A percentile compares a stretch with the other conserved stretches of the same genome.
phyloP scores from a whole-genome alignment of 2,888 invertebrate species.

The Stegana nigrithorax region DNA sequence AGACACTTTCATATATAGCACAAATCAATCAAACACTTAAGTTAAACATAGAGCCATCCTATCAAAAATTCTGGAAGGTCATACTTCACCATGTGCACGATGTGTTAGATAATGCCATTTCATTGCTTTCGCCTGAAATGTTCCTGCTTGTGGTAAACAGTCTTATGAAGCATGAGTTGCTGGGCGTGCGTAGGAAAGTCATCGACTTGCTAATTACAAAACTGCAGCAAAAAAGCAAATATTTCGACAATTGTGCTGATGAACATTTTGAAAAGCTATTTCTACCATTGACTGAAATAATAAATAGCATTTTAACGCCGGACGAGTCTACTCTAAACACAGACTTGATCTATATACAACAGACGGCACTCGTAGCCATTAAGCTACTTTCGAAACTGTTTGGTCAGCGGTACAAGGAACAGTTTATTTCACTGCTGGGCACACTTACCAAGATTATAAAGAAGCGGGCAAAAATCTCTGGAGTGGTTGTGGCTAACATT shows the following conservation, averaged over 20 bases:
- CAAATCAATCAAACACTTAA: constrained; percentile 74
- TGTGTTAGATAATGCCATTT: constrained; percentile 83
- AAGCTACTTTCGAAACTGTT: constrained; percentile 84
- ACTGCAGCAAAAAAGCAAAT: constrained; percentile 76
- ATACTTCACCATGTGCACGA: constrained; percentile 84
- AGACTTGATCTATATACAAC: constrained; percentile 78
- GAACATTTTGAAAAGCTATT: constrained; percentile 73
- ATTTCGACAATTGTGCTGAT: constrained; percentile 71
- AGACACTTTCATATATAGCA: constrained; percentile 77
- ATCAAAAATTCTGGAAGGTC: constrained; percentile 84
- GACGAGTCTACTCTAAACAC: constrained; percentile 63
- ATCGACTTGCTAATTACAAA: constrained; percentile 88
- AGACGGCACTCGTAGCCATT: constrained; percentile 84
- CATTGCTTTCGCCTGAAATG: constrained; percentile 81
- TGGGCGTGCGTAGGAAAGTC: constrained; percentile 81
- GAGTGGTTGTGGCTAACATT: constrained; percentile 76
- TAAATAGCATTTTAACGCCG: constrained; percentile 70
- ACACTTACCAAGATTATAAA: constrained; percentile 72
- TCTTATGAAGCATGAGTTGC: constrained; percentile 77
- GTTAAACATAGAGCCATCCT: constrained; percentile 70
- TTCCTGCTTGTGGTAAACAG: constrained; percentile 83
- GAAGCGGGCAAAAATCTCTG: constrained; percentile 54
- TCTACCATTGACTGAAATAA: constrained; percentile 73
- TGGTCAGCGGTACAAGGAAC: constrained; percentile 75
- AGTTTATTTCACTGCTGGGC: constrained; percentile 79